Evolutionary conservation across 2,113 vertebrate species (phyloP).

Genomic region (Ochotona curzoniae): DNA sequence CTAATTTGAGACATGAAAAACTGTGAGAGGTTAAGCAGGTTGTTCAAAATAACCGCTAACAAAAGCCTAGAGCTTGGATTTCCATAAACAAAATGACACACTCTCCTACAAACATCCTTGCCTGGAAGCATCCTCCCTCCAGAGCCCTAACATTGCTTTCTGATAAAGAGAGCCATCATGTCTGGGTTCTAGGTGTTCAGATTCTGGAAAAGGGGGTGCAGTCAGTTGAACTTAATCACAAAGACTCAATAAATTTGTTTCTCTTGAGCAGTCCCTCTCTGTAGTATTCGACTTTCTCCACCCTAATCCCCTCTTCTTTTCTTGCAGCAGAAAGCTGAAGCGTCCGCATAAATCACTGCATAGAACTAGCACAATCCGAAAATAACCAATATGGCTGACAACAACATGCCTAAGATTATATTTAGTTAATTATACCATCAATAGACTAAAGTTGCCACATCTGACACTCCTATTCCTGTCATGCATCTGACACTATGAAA

Average conservation of each 20-base stretch:
- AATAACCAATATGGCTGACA: no score
- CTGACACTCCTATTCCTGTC: no score
- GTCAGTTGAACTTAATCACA: background rate
- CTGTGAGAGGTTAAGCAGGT: background rate
- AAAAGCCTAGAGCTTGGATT: background rate
- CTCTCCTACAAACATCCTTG: background rate
- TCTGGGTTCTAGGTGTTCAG: background rate
- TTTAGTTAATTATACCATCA: no score
- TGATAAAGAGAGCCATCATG: background rate
- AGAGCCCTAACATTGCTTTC: background rate
- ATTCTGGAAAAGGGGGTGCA: background rate
- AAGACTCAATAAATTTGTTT: background rate
- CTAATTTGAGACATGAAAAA: background rate
- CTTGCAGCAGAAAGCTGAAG: no score
- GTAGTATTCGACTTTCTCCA: no score
- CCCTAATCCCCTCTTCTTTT: no score
- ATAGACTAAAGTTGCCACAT: no score
- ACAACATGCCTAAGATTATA: no score
- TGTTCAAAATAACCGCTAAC: background rate
- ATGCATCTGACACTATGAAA: no score
- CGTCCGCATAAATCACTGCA: no score
- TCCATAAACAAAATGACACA: background rate
- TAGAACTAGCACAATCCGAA: no score
- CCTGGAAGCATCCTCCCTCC: background rate
- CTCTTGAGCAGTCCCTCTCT: no score